Evolutionary conservation across 2,113 vertebrate species (phyloP).

Genomic region (Rhombomys opimus): DNA sequence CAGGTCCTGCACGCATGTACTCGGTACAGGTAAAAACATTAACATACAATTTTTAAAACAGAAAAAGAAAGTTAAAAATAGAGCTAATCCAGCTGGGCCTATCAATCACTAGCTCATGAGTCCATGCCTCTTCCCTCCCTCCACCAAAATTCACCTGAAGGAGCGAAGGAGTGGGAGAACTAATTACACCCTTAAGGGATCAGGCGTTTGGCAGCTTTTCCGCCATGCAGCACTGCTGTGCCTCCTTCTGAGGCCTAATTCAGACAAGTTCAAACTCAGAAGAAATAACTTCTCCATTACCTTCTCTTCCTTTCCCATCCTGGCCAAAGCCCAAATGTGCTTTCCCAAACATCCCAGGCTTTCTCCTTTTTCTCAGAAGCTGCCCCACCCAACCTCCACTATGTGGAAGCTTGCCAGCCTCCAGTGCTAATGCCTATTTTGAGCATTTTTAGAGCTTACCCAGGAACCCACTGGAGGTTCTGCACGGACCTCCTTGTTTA

Average conservation of each 20-base stretch:
- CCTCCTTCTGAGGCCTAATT: not conserved
- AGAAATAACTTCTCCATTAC: not conserved
- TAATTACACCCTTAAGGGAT: not conserved
- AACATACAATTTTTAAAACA: not conserved
- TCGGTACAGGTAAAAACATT: not conserved
- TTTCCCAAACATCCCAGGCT: not conserved
- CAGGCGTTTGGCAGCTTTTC: not conserved
- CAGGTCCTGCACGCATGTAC: not conserved
- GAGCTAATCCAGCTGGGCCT: not conserved
- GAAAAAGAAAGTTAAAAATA: not conserved
- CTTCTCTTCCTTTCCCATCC: not conserved
- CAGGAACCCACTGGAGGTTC: not conserved
- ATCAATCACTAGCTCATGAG: no score
- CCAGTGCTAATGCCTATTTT: not conserved
- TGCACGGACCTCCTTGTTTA: not conserved
- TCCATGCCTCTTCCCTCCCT: accelerated
- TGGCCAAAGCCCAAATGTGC: not conserved
- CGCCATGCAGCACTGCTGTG: no score
- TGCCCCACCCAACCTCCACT: no score
- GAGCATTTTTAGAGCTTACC: not conserved
- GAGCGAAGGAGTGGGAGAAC: not conserved
- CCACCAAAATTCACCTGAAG: not conserved
- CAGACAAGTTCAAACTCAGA: not conserved
- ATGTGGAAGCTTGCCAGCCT: not conserved
- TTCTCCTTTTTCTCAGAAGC: not conserved